Evolutionary conservation across 2,888 invertebrate genomes (phyloP).

Genomic region (Thera obeliscata): DNA sequence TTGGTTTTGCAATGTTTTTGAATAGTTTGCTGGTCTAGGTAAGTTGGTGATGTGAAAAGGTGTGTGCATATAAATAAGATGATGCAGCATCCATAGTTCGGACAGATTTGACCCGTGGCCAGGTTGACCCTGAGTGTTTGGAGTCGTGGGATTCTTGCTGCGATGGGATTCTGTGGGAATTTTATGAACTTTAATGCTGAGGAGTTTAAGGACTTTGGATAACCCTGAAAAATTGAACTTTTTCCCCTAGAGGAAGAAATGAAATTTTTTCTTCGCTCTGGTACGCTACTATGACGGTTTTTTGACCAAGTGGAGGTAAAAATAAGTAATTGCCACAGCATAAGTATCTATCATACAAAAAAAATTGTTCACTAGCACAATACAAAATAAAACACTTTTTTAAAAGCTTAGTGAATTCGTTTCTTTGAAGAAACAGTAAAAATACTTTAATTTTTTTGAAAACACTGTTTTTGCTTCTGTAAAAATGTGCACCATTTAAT

Average conservation of each 20-base stretch:
- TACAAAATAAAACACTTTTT: too few relatives aligned
- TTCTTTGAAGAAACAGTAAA: too few relatives aligned
- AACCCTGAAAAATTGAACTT: not conserved
- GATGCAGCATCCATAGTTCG: slow-evolving; percentile 72
- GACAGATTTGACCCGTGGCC: slow-evolving; percentile 72
- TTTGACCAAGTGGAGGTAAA: too few relatives aligned
- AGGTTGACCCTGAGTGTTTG: slow-evolving; percentile 69
- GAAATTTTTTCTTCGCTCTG: too few relatives aligned
- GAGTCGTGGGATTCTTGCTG: slow-evolving; percentile 72
- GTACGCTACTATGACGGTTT: too few relatives aligned
- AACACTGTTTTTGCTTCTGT: too few relatives aligned
- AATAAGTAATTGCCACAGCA: too few relatives aligned
- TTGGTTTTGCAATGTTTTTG: slow-evolving; percentile 42
- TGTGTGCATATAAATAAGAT: slow-evolving; percentile 80
- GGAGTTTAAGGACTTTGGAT: not conserved
- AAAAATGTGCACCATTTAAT: too few relatives aligned
- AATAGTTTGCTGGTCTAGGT: slow-evolving; percentile 1
- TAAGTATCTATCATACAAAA: too few relatives aligned
- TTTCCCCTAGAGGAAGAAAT: not conserved
- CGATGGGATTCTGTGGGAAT: slow-evolving; percentile 75
- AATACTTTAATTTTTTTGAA: too few relatives aligned
- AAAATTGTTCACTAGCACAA: too few relatives aligned
- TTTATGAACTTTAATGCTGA: not conserved
- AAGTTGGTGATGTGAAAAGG: slow-evolving; percentile 60
- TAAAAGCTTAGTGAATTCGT: too few relatives aligned